Evolutionary conservation across 2,113 vertebrate species (phyloP), one percentile per base, ranked within the genome.

Genomic region (Heloderma charlesbogerti): DNA sequence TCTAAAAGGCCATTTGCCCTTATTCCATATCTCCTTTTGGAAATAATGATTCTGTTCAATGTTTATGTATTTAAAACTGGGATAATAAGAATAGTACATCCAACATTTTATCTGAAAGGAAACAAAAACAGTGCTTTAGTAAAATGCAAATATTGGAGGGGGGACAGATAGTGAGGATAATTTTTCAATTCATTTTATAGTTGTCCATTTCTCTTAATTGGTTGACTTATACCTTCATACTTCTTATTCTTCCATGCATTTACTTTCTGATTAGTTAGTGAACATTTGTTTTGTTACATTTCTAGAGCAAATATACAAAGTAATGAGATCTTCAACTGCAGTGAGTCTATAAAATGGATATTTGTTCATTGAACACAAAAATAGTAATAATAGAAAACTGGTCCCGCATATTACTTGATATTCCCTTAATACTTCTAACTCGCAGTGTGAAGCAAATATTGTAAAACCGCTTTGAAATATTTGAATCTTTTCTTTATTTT

Each of bases 401-500:
- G 20, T 63, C 71, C 40, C 45, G 82, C 6, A 27, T 72, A 54
- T 29, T 20, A 27, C 66, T 45, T 79, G 37, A 79, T 86, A 43
- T 57, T 43, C 2, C 34, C 43, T 29, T 74, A 45, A 77, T n/a
- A n/a, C 31, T 45, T 66, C 20, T 85, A 34, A 48, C 18, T 71
- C 31, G 22, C 51, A 34, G 15, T 40, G n/a, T 79, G 60, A 85
- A 90, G 16, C 37, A 88, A 31, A 75, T 34, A 66, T 88, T 63
- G 74, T 71, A 88, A 80, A 40, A 67, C 6, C 67, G 80, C 63
- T 48, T 48, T n/a, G 40, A 85, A 84, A 67, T 79, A 34, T 80
- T 80, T 86, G 77, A 79, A 54, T 45, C 12, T 79, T 69, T 69
- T 22, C 34, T 90, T 90, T 90, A 79, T 89, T 89, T 89, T 37